Base-by-base conservation (phyloP, 2,797 vertebrate genomes). In the Cossypha heuglini region DNA sequence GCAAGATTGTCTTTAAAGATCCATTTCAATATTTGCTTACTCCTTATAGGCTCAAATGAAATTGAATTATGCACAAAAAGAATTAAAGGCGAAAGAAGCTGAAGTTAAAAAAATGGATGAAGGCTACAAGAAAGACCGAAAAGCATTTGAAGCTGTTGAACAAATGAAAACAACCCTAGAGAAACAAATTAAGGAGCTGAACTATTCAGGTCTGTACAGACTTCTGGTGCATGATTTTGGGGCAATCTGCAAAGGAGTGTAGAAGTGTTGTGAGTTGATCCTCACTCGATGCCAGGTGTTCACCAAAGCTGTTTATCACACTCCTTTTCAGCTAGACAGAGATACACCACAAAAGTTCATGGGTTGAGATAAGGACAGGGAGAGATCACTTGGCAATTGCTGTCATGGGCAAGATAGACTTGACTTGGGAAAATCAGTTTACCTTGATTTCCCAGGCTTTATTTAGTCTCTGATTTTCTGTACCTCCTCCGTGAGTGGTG, bases 41-140 rank as follows among this genome's bases (percentile, higher is more conserved):
- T 94, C 58, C n/a, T 83, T 43, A 80, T 81, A 99, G 99, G 98
- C 99, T 85, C 98, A 99, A 89, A 99, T 99, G 99, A 99, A 99
- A 46, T 91, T 99, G 97, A 99, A 98, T 82, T 99, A 99, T 58
- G 97, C 98, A 37, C 98, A 98, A 86, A 95, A 99, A 63, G 99
- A 99, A 93, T 95, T 99, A 85, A 99, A 99, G 95, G 98, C 96
- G 80, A 99, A 99, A 95, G 98, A 99, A 97, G 96, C 98, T 13
- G 98, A 99, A 97, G 98, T 99, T 77, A 99, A 99, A 94, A 99
- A 99, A 88, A 98, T 99, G 98, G 99, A 99, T 75, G 75, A 94
- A 46, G 98, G 98, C 37, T 99, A 99, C 96, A 37, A 37, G 37
- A 37, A 37, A 37, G 37, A 37, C 37, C 37, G 37, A 37, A 37